A percentile compares a stretch with the other conserved stretches of the same genome.
Conservation (phyloP, 2,113 vertebrate genomes). For the Reinhardtius hippoglossoides region DNA sequence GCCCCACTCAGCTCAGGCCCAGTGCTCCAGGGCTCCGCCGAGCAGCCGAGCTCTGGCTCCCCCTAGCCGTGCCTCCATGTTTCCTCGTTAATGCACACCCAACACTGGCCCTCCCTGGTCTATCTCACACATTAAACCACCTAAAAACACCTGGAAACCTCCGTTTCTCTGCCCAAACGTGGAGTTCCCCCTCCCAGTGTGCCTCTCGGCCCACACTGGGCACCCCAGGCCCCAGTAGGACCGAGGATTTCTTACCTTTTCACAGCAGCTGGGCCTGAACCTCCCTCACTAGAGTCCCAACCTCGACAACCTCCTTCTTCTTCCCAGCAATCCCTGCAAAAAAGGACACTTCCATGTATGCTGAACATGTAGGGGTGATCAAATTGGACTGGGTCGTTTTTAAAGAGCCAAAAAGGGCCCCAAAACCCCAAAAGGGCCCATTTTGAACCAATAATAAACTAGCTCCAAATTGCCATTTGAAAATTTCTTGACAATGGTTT, state of each 20-base stretch:
- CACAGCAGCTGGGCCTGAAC: conserved; percentile 25
- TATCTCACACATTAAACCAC: conserved; percentile 39
- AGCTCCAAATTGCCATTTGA: conserved; percentile 46
- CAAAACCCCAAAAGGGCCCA: conserved; percentile 42
- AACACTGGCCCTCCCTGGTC: conserved; percentile 68
- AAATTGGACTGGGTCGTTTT: conserved; percentile 69
- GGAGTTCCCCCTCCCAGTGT: conserved; percentile 20
- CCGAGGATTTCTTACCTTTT: conserved; percentile 79
- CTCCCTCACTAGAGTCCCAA: conserved; percentile 72
- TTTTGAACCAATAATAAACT: neutral
- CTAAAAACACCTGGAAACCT: conserved; percentile 66
- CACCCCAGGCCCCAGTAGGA: conserved; percentile 31
- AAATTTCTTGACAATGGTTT: neutral
- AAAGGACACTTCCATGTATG: conserved; percentile 84
- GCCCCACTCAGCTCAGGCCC: conserved; percentile 10
- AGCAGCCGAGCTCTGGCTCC: conserved; percentile 78
- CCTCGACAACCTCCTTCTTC: conserved; percentile 82
- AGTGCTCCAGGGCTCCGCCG: conserved; percentile 8
- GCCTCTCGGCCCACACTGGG: conserved; percentile 45
- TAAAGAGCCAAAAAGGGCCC: conserved; percentile 35
- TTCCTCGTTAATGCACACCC: conserved; percentile 77
- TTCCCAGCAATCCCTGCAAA: conserved; percentile 88
- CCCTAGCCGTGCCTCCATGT: conserved; percentile 81
- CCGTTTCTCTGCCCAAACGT: conserved; percentile 30
- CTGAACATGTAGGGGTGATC: conserved; percentile 82